Evolutionary conservation across 2,797 vertebrate genomes (phyloP).

Genomic region (Enteromius argenteus): DNA sequence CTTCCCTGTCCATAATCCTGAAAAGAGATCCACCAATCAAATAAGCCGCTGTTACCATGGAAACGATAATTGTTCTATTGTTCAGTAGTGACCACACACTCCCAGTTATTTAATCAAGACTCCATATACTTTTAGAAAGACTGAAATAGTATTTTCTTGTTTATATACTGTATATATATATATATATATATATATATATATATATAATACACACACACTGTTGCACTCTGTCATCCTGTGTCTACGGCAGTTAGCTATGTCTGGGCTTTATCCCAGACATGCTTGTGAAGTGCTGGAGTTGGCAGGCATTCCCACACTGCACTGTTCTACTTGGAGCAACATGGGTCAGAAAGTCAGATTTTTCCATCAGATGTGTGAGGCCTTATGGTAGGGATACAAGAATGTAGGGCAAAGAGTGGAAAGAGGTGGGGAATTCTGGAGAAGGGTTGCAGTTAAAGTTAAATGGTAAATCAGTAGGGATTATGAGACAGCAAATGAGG

Average conservation of each 20-base stretch:
- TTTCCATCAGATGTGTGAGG: constrained; percentile 61
- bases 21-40: constrained; percentile 1
- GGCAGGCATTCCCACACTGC: constrained; percentile 61
- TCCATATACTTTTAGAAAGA: not conserved
- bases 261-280: constrained; percentile 52
- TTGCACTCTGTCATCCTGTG: not conserved
- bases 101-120: not conserved
- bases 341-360: constrained; percentile 59
- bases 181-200: too few relatives aligned
- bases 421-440: not conserved
- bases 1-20: not conserved
- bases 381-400: constrained; percentile 7
- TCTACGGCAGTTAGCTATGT: not conserved
- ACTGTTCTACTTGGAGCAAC: constrained; percentile 35
- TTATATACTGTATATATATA: too few relatives aligned
- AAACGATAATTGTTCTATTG: not conserved
- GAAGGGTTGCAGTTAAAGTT: not conserved
- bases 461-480: not conserved
- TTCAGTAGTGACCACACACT: not conserved
- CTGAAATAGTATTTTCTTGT: not conserved
- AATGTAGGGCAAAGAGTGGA: not conserved
- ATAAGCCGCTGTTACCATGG: not conserved
- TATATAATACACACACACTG: too few relatives aligned
- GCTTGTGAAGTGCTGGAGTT: constrained; percentile 36
- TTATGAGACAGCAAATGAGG: not conserved